Conservation (phyloP, 2,113 vertebrate genomes). For the Aptenodytes patagonicus region DNA sequence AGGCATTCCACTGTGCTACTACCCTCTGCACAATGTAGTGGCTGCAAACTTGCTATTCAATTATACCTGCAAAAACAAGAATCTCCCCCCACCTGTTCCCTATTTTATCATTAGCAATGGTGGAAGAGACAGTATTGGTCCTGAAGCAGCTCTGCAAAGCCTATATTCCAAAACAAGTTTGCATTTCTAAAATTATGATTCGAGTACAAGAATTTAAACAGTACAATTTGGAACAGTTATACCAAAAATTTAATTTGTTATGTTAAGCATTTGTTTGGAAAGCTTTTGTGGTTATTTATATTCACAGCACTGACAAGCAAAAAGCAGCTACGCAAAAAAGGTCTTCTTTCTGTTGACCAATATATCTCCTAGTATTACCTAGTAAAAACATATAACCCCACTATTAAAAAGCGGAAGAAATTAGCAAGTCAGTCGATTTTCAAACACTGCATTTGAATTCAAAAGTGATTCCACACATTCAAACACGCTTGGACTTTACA, state of each 20-base stretch:
- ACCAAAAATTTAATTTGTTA: not conserved
- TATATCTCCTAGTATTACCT: fast-evolving
- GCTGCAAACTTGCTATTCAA: not conserved
- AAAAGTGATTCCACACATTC: not conserved
- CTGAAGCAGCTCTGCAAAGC: not conserved
- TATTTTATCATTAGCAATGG: not conserved
- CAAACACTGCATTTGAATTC: not conserved
- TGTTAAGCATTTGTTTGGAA: not conserved
- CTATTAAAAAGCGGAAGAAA: not conserved
- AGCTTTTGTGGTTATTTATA: not conserved
- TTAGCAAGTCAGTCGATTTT: not conserved
- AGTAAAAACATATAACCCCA: not conserved
- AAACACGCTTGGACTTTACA: not conserved
- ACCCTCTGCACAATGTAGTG: fast-evolving
- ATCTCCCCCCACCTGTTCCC: not conserved
- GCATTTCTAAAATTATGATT: not conserved
- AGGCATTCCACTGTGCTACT: not conserved
- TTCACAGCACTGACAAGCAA: not conserved
- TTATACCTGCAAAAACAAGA: not conserved
- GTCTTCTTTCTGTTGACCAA: not conserved
- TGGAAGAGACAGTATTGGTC: not conserved
- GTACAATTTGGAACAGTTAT: not conserved
- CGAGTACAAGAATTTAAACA: not conserved
- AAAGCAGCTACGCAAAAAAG: fast-evolving
- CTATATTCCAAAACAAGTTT: not conserved